A percentile compares a stretch with the other conserved stretches of the same genome.
Conservation (phyloP, 2,888 invertebrate genomes). For the Didymodactylos carnosus region DNA sequence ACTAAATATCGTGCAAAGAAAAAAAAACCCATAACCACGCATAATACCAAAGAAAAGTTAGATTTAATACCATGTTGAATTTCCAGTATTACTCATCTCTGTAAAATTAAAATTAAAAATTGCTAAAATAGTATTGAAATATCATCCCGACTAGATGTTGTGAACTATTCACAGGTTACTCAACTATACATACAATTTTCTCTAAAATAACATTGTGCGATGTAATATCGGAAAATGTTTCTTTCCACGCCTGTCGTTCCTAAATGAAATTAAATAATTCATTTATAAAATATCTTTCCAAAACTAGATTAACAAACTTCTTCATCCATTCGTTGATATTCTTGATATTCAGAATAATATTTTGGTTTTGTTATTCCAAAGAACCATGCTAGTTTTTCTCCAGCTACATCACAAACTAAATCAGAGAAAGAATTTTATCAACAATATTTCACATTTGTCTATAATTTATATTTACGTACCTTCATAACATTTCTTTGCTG, state of each 20-base stretch:
- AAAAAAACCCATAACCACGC: too few species aligned
- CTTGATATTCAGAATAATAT: slow-evolving; percentile 9
- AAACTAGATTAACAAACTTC: not conserved
- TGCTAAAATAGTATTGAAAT: too few species aligned
- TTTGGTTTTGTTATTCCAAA: slow-evolving; percentile 13
- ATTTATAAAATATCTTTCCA: not conserved
- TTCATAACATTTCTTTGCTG: not conserved
- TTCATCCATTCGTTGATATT: slow-evolving; percentile 8
- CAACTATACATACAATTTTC: not conserved
- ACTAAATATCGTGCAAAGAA: too few species aligned
- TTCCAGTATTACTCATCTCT: too few species aligned
- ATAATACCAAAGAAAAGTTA: too few species aligned
- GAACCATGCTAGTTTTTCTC: slow-evolving; percentile 13
- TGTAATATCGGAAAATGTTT: not conserved
- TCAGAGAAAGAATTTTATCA: not conserved
- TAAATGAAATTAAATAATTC: not conserved
- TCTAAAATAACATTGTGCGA: not conserved
- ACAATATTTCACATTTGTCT: too few species aligned
- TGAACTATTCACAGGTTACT: too few species aligned
- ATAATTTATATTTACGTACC: too few species aligned
- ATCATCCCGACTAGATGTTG: too few species aligned
- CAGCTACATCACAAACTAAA: slow-evolving; percentile 5
- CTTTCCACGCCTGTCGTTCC: not conserved
- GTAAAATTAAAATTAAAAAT: too few species aligned
- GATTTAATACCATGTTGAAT: too few species aligned